These are phyloP conservation scores for Caranx ignobilis DNA, from an alignment of 2,113 vertebrate species.

Conservation along the genomic window DNA sequence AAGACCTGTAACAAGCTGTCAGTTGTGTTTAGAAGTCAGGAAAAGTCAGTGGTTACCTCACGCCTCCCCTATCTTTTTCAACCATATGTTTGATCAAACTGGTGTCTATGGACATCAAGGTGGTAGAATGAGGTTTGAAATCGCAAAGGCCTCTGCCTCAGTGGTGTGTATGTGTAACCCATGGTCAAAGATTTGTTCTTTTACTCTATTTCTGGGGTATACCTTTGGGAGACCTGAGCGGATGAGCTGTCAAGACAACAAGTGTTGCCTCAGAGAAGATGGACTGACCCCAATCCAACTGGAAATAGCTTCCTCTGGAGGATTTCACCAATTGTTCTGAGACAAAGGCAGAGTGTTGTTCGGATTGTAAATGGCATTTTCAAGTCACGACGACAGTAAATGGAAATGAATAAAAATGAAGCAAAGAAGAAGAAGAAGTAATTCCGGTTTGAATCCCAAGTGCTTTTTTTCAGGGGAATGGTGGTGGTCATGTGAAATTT, in stretches of 20 bases:
- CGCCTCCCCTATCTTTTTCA: background rate
- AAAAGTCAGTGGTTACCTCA: background rate
- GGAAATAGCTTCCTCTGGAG: slow-evolving; percentile 42
- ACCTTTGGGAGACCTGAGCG: slow-evolving; percentile 69
- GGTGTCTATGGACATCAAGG: background rate
- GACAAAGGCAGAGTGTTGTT: slow-evolving; percentile 12
- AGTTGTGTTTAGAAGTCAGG: background rate
- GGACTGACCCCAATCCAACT: slow-evolving; percentile 52
- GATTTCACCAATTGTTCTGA: slow-evolving; percentile 36
- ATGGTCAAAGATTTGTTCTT: slow-evolving; percentile 5
- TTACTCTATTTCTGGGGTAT: slow-evolving; percentile 43
- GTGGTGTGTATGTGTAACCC: background rate
- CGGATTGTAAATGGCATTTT: slow-evolving; percentile 18
- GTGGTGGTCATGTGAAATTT: background rate
- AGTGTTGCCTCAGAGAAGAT: slow-evolving; percentile 23
- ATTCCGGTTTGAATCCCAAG: background rate
- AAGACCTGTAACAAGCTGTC: background rate
- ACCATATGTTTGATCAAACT: slow-evolving; percentile 7
- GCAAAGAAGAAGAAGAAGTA: background rate
- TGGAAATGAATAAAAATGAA: slow-evolving; percentile 35
- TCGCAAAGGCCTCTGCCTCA: background rate
- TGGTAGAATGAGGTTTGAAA: background rate
- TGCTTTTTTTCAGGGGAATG: background rate
- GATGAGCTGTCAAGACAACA: slow-evolving; percentile 66
- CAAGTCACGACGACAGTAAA: background rate